Percentiles rank a stretch among this genome's conserved stretches.
These are phyloP conservation scores for Gopherus evgoodei DNA, from an alignment of 2,113 vertebrate species.

Conservation along the genomic window DNA sequence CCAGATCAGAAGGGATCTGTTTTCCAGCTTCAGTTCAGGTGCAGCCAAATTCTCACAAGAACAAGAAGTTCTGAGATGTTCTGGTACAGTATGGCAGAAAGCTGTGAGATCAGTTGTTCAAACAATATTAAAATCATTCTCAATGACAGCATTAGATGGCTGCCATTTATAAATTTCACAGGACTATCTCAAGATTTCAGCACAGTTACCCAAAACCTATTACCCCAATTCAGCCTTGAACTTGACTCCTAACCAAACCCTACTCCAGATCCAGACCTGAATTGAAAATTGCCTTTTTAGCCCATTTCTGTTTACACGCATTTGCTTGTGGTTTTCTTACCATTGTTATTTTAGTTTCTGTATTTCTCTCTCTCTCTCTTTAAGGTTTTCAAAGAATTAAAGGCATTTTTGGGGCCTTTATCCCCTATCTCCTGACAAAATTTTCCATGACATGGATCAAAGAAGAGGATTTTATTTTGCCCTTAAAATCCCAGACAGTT, in stretches of 20 bases:
- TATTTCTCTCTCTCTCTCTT: not conserved
- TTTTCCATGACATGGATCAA: not conserved
- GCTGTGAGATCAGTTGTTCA: not conserved
- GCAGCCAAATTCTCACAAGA: not conserved
- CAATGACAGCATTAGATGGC: not conserved
- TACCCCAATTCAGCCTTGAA: constrained; percentile 55
- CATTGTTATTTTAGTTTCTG: not conserved
- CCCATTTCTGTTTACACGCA: not conserved
- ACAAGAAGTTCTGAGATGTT: not conserved
- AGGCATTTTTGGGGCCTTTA: not conserved
- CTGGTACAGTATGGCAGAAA: not conserved
- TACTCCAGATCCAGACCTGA: constrained; percentile 34
- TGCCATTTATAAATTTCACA: constrained; percentile 24
- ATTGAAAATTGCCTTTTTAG: not conserved
- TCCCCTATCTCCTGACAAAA: not conserved
- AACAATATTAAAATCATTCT: not conserved
- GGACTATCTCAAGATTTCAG: constrained; percentile 51
- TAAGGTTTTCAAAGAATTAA: not conserved
- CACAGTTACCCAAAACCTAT: constrained; percentile 34
- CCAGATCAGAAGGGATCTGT: not conserved
- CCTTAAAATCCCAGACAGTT: not conserved
- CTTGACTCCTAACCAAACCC: constrained; percentile 24
- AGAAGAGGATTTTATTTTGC: not conserved
- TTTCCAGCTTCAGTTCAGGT: not conserved
- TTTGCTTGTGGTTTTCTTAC: not conserved